Evolutionary conservation across 2,888 invertebrate genomes (phyloP), one percentile per base, ranked within the genome.

Genomic region (Uropetala carovei): DNA sequence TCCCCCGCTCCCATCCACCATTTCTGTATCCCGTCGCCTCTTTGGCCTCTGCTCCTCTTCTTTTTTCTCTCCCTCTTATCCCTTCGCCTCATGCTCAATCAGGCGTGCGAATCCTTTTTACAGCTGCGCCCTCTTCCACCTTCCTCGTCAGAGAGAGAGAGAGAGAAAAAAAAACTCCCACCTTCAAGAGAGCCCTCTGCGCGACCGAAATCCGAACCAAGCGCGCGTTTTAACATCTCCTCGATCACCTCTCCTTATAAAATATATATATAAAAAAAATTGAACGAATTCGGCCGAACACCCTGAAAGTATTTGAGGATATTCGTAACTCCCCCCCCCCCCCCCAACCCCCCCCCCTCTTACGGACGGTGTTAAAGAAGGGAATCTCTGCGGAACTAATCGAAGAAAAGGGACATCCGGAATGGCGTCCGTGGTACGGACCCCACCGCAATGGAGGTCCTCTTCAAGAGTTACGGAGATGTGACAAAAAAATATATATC

Each of bases 361-460:
- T 18, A 16, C 68, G n/a, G 18, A 68, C 22, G 68, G 43, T 5
- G 43, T 43, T 43, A 43, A n/a, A 43, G 43, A 43, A 68, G n/a
- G 18, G 68, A 3, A 68, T n/a, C 68, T 68, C n/a, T 3, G 86
- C 60, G 60, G 27, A 60, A 86, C 86, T 57, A 86, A 86, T 86
- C 86, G 86, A 60, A 86, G 86, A 86, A 86, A 86, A 30, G 86
- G 86, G 85, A 86, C 86, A 86, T 86, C 60, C 60, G 83, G 56
- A n/a, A 16, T 57, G 83, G 83, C 82, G 18, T 14, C 82, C n/a
- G 16, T 43, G 43, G 43, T 43, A 43, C 43, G 43, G 30, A 18
- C 56, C 56, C 83, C 56, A 18, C n/a, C 83, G 83, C 83, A 56
- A 27, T 5, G 57, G 86, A 86, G 58, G 13, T 59, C 14, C 64